These are phyloP conservation scores for Choloepus hoffmanni DNA, from an alignment of 2,113 vertebrate species.

Conservation along the genomic window DNA sequence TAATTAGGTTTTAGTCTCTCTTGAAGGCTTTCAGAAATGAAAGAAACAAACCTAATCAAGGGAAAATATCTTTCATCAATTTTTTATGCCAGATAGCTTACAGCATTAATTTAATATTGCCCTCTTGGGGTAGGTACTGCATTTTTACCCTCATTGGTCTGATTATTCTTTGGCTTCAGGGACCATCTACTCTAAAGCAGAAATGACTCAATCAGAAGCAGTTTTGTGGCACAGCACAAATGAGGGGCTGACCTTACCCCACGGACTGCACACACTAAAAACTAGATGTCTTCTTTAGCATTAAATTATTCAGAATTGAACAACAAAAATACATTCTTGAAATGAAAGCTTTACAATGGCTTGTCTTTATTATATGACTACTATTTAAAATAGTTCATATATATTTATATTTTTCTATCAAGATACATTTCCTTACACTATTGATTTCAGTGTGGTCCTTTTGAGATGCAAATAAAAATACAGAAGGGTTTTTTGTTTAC, in stretches of 20 bases:
- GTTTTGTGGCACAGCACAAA: not conserved
- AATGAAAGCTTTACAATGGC: not conserved
- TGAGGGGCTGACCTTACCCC: not conserved
- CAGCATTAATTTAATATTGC: not conserved
- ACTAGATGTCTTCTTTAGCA: not conserved
- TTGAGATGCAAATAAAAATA: not conserved
- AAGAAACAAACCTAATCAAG: not conserved
- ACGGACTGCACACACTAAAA: rapidly evolving
- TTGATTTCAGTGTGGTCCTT: not conserved
- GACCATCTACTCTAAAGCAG: conserved; percentile 69
- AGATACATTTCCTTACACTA: not conserved
- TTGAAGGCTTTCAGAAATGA: not conserved
- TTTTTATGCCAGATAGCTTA: not conserved
- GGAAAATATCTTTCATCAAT: not conserved
- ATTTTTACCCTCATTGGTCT: conserved; percentile 40
- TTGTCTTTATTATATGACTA: not conserved
- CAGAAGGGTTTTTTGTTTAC: not conserved
- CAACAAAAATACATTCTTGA: not conserved
- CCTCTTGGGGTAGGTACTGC: not conserved
- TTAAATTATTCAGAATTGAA: not conserved
- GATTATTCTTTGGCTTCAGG: conserved; percentile 62
- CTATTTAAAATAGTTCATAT: not conserved
- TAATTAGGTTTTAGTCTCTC: not conserved
- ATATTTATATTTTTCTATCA: not conserved
- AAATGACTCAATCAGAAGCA: not conserved